These are phyloP conservation scores for Mechanitis messenoides DNA, from an alignment of 2,888 invertebrate species.

Conservation along the genomic window DNA sequence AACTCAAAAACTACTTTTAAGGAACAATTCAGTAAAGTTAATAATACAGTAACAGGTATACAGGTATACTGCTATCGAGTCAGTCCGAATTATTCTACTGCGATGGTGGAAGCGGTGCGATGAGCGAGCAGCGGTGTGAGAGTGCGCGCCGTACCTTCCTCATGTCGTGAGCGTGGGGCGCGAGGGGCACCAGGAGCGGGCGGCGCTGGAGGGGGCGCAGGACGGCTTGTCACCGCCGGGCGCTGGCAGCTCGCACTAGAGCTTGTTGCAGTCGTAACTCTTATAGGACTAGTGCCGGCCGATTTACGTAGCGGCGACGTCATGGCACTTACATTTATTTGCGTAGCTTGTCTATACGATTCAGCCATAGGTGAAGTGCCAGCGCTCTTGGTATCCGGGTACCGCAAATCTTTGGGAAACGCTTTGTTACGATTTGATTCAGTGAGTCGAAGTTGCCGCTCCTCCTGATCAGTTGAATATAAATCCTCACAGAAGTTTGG, in stretches of 20 bases:
- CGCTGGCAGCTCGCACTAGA: constrained; percentile 13
- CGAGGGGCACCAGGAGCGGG: constrained; percentile 12
- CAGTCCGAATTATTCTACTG: constrained; percentile 47
- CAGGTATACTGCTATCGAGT: constrained; percentile 5
- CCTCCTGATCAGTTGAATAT: constrained; percentile 27
- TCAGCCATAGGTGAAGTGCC: constrained; percentile 49
- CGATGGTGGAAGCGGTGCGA: constrained; percentile 54
- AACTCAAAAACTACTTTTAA: not conserved
- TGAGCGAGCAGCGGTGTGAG: constrained; percentile 46
- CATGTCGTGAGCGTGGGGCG: constrained; percentile 29
- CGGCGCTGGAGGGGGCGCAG: not conserved
- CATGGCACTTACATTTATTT: constrained; percentile 33
- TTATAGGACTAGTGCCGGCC: constrained; percentile 47
- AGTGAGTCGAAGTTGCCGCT: constrained; percentile 7
- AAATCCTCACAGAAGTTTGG: constrained; percentile 36
- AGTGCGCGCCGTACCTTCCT: constrained; percentile 40
- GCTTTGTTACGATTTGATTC: constrained; percentile 16
- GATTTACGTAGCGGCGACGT: constrained; percentile 45
- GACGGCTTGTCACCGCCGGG: constrained; percentile 4
- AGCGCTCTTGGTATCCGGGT: constrained; percentile 35
- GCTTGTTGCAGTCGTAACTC: constrained; percentile 30
- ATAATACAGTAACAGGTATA: constrained; percentile 8
- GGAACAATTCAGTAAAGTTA: not conserved
- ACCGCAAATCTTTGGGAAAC: constrained; percentile 9
- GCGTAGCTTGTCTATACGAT: constrained; percentile 29